phyloP scores from a whole-genome alignment of 2,797 vertebrate genomes.

The Ispidina picta region DNA sequence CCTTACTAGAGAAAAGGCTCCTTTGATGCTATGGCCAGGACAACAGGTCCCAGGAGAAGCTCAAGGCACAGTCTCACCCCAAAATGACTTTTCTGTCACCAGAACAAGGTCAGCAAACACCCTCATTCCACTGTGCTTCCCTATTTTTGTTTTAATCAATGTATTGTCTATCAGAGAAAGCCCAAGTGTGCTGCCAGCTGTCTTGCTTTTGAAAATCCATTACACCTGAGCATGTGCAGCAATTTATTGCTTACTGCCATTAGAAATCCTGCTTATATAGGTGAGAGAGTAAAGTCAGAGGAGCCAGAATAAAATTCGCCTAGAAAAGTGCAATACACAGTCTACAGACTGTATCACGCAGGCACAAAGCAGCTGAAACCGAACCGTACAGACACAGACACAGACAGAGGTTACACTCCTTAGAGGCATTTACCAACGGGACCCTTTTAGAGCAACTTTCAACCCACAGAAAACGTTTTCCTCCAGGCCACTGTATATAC shows the following conservation, averaged over 20 bases:
- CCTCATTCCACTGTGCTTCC: neutral
- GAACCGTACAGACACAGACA: neutral
- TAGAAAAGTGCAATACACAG: neutral
- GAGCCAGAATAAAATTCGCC: neutral
- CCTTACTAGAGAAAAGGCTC: neutral
- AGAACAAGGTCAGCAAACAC: conserved; percentile 15
- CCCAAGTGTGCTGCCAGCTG: neutral
- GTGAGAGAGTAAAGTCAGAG: neutral
- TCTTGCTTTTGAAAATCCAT: neutral
- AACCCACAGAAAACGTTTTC: neutral
- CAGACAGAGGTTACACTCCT: neutral
- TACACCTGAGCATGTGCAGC: neutral
- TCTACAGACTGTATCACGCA: neutral
- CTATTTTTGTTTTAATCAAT: neutral
- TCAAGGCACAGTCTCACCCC: conserved; percentile 10
- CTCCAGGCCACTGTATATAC: neutral
- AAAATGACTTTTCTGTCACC: neutral
- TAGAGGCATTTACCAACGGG: neutral
- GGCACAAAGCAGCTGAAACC: neutral
- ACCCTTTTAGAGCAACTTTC: neutral
- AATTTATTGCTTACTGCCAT: neutral
- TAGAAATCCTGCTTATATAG: neutral
- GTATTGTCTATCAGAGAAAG: neutral
- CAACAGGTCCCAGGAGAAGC: neutral
- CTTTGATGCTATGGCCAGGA: neutral